Base-by-base conservation (phyloP, 2,888 invertebrate species). In the Sussaba pulchella region DNA sequence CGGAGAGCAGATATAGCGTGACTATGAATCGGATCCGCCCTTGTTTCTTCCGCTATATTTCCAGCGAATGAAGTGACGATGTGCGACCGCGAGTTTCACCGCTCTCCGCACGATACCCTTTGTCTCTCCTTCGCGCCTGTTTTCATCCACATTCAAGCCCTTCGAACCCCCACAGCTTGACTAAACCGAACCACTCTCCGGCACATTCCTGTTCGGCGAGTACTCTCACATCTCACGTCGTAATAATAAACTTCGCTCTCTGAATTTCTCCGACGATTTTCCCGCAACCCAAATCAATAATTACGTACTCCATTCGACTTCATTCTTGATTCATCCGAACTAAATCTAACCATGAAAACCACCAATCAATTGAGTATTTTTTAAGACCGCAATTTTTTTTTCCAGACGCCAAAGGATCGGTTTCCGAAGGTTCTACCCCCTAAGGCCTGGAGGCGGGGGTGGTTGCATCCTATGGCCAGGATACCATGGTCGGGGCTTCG, bases 1-100 rank as follows among this genome's bases (percentile, higher is more conserved):
- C 47, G 45, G 21, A 54, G 41, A 12, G 39, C 50, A 63, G 21
- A 72, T 39, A 72, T 17, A 54, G 57, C 39, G 14, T 36, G 54
- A 63, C 41, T 64, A n/a, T n/a, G 36, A 63, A 61, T 72, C 69
- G 31, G 52, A 59, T 69, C 83, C 75, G 75, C 83, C 84, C 81
- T 83, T 84, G 82, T 69, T 77, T 80, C 82, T 6, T 78, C 71
- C 76, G 77, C 67, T 81, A 14, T n/a, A n/a, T 36, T 66, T 54
- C n/a, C 59, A 31, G 78, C 75, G 77, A 83, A 83, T 67, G 39
- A 66, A 67, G 70, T 67, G 63, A 63, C 66, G 41, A 41, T 64
- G 57, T 19, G 64, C 17, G 61, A 45, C 69, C 63, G 43, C 63
- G 54, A 70, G 69, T 63, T 76, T 63, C 63, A 70, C 57, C 64